Conservation (phyloP, 2,888 invertebrate genomes). For the Crossocerus cetratus region DNA sequence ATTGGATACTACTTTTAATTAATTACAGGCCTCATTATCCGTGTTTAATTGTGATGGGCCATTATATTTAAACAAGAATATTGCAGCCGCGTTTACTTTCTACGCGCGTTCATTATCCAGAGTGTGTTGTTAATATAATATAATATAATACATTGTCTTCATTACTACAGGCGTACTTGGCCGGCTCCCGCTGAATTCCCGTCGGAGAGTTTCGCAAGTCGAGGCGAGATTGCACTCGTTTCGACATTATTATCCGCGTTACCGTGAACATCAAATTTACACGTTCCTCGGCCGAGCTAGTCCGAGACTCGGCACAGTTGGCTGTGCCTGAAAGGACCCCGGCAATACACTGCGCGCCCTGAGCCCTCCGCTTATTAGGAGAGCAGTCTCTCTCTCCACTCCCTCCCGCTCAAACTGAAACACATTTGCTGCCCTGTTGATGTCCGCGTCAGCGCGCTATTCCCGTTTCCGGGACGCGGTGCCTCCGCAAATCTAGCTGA, state of each 20-base stretch:
- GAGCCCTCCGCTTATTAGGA: constrained; percentile 43
- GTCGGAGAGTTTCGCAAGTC: background rate
- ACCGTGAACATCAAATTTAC: constrained; percentile 41
- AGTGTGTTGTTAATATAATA: too few species aligned
- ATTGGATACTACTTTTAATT: too few species aligned
- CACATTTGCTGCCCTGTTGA: constrained; percentile 6
- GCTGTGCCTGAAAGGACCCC: constrained; percentile 45
- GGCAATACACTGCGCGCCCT: constrained; percentile 16
- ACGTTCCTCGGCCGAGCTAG: constrained; percentile 17
- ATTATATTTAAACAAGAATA: too few species aligned
- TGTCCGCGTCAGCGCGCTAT: constrained; percentile 5
- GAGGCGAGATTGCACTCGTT: constrained; percentile 31
- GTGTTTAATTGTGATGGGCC: too few species aligned
- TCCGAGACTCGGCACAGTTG: constrained; percentile 21
- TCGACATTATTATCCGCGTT: constrained; percentile 42
- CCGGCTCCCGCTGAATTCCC: constrained; percentile 10
- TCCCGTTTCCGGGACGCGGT: background rate
- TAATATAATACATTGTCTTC: constrained; percentile 31
- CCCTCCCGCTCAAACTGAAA: background rate
- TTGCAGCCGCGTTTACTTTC: too few species aligned
- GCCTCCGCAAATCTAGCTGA: too few species aligned
- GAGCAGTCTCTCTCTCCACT: too few species aligned
- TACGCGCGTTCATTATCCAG: too few species aligned
- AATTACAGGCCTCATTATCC: too few species aligned
- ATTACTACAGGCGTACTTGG: constrained; percentile 18